Percentiles rank a stretch among this genome's conserved stretches.
Conservation (phyloP, 2,888 invertebrate species). For the Sicus ferrugineus region DNA sequence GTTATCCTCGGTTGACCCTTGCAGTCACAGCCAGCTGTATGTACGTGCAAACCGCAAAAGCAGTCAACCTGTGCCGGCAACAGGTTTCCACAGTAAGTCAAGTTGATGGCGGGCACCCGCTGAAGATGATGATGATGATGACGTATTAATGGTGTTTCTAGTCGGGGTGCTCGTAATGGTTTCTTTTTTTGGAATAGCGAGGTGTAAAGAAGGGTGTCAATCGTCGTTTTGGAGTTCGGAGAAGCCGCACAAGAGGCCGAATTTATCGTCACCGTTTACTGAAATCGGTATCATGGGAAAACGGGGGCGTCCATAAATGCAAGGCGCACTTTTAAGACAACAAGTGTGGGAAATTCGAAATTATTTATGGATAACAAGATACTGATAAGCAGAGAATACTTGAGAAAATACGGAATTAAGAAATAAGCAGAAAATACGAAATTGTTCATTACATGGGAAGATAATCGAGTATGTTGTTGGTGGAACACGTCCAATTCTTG, state of each 20-base stretch:
- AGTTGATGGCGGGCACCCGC: background rate
- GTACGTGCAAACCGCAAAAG: background rate
- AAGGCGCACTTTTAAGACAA: slow-evolving; percentile 37
- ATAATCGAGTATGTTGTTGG: too few relatives aligned
- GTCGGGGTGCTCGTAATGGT: too few relatives aligned
- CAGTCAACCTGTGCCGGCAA: slow-evolving; percentile 1
- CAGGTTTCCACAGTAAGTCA: background rate
- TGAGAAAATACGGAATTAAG: background rate
- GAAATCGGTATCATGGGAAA: slow-evolving; percentile 3
- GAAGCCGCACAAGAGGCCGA: slow-evolving; percentile 6
- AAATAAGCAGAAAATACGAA: background rate
- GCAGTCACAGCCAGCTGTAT: too few relatives aligned
- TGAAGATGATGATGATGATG: too few relatives aligned
- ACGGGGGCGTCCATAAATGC: slow-evolving; percentile 15
- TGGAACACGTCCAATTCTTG: too few relatives aligned
- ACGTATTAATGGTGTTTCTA: too few relatives aligned
- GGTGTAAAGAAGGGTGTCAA: too few relatives aligned
- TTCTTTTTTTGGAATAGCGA: too few relatives aligned
- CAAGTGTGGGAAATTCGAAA: background rate
- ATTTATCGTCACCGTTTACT: background rate
- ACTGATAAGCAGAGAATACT: background rate
- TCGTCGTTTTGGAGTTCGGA: background rate
- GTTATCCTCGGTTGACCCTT: background rate
- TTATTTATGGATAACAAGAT: slow-evolving; percentile 5
- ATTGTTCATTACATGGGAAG: too few relatives aligned